A percentile compares a stretch with the other conserved stretches of the same genome.
These are phyloP conservation scores for Nyctibius bracteatus DNA, from an alignment of 2,113 vertebrate species.

Conservation along the genomic window DNA sequence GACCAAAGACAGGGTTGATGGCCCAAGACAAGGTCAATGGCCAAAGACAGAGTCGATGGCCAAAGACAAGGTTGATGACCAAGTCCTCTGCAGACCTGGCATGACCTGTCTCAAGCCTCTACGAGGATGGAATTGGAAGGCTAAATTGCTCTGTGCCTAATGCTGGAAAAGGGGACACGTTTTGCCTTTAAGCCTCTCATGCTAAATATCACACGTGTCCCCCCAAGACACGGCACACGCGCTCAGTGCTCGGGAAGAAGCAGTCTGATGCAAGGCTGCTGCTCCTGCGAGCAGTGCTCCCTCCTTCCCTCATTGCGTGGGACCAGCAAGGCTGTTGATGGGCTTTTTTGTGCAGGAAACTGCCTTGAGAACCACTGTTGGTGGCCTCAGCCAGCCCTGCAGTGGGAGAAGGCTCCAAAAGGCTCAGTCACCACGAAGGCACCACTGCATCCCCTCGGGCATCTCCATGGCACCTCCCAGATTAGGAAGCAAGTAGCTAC, in stretches of 20 bases:
- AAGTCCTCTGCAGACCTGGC: not conserved
- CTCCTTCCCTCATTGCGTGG: not conserved
- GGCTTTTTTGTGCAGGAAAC: not conserved
- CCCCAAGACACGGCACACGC: fast-evolving
- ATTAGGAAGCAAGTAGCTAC: not conserved
- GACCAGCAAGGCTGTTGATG: not conserved
- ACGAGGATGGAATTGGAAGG: not conserved
- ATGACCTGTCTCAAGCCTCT: not conserved
- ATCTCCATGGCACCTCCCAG: not conserved
- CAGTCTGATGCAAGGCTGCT: not conserved
- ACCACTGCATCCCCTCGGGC: fast-evolving
- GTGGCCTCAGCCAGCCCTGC: not conserved
- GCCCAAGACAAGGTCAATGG: not conserved
- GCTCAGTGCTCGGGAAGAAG: not conserved
- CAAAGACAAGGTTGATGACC: not conserved
- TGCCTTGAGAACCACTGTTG: not conserved
- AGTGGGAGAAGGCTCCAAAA: not conserved
- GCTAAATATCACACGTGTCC: not conserved
- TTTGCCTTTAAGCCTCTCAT: not conserved
- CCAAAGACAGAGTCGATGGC: not conserved
- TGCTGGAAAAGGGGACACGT: not conserved
- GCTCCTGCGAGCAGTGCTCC: not conserved
- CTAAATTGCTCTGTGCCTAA: not conserved
- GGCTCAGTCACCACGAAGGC: not conserved
- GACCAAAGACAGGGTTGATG: not conserved